Evolutionary conservation across 2,797 vertebrate genomes (phyloP).

Genomic region (Paedocypris micromegethes): DNA sequence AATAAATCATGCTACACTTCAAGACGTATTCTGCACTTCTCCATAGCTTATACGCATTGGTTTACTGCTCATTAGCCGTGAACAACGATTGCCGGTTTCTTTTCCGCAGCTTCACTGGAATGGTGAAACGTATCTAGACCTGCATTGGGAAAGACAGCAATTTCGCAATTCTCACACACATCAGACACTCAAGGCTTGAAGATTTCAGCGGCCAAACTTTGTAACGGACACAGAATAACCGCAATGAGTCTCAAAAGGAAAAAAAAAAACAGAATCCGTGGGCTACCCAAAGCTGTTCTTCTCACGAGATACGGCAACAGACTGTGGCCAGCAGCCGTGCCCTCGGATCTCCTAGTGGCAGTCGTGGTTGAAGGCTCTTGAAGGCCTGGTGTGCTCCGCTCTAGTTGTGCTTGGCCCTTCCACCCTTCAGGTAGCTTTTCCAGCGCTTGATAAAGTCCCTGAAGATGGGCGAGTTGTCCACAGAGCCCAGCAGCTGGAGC

Average conservation of each 20-base stretch:
- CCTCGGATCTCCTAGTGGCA: conserved; percentile 2
- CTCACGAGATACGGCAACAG: conserved; percentile 51
- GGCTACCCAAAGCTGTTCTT: conserved; percentile 46
- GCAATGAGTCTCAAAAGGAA: conserved; percentile 58
- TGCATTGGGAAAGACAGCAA: not conserved
- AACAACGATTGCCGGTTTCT: conserved; percentile 12
- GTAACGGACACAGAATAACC: conserved; percentile 57
- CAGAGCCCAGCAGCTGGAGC: conserved; percentile 87
- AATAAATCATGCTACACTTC: conserved; percentile 20
- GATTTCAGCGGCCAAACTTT: conserved; percentile 41
- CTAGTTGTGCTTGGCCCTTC: conserved; percentile 97
- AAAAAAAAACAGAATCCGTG: conserved; percentile 32
- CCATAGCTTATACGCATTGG: conserved; percentile 2
- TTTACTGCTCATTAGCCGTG: not conserved
- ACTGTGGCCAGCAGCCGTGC: conserved; percentile 45
- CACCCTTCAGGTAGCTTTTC: conserved; percentile 94
- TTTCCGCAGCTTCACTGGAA: not conserved
- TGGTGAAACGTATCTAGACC: not conserved
- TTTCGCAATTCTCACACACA: conserved; percentile 38
- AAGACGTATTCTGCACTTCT: conserved; percentile 19
- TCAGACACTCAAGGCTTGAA: conserved; percentile 27
- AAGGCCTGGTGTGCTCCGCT: conserved; percentile 42
- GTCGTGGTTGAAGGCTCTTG: not conserved
- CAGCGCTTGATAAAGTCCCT: conserved; percentile 88
- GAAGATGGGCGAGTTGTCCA: conserved; percentile 85